These are phyloP conservation scores for Caerostris darwini DNA, from an alignment of 1,140 invertebrate species.

Conservation along the genomic window DNA sequence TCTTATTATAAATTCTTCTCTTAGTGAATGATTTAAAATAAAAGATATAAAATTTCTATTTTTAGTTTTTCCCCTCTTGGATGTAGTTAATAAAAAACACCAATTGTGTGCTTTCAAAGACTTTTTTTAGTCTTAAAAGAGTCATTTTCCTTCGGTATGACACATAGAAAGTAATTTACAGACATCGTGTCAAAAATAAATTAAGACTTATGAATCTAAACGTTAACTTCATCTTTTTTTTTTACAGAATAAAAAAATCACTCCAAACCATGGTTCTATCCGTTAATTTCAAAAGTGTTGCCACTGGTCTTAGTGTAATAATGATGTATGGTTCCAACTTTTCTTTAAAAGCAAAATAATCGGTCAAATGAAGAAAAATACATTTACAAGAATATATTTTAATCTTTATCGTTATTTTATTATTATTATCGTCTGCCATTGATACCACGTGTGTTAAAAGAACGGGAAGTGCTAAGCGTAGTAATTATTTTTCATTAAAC, in stretches of 20 bases:
- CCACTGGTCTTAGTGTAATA: constrained; percentile 58
- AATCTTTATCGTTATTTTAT: constrained; percentile 67
- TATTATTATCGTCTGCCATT: constrained; percentile 50
- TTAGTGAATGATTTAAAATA: not conserved
- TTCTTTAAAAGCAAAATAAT: constrained; percentile 65
- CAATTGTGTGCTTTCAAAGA: not conserved
- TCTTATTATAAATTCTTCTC: not conserved
- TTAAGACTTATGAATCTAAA: constrained; percentile 66
- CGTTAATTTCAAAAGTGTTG: constrained; percentile 61
- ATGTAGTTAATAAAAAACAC: constrained; percentile 15
- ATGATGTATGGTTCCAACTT: constrained; percentile 42
- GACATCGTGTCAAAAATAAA: constrained; percentile 38
- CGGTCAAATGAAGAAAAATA: constrained; percentile 71
- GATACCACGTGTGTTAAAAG: not conserved
- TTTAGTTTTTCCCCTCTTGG: not conserved
- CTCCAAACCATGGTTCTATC: constrained; percentile 1
- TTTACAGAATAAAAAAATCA: not conserved
- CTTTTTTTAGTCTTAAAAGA: not conserved
- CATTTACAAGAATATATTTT: constrained; percentile 71
- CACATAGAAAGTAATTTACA: constrained; percentile 26
- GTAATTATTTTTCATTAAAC: constrained; percentile 66
- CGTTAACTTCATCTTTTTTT: not conserved
- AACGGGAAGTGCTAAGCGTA: constrained; percentile 16
- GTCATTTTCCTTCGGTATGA: not conserved
- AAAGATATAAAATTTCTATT: not conserved